A percentile compares a stretch with the other conserved stretches of the same genome.
Conservation (phyloP, 2,797 vertebrate genomes). For the Tympanoctomys barrerae region DNA sequence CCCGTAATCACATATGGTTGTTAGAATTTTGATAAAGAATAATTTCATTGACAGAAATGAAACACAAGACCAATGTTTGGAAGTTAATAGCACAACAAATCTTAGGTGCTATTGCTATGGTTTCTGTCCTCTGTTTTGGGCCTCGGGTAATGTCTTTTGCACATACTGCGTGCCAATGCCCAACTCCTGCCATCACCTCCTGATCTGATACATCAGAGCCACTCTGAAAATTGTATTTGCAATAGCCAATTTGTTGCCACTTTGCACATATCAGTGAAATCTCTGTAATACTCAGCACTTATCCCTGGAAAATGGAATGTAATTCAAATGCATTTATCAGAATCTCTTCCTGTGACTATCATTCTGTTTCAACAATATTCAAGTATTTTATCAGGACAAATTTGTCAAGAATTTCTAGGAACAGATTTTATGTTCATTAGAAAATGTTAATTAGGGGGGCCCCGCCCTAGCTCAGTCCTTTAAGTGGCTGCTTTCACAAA, state of each 20-base stretch:
- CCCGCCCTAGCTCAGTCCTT: too few relatives aligned
- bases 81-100: not conserved
- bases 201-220: not conserved
- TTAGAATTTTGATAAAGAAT: not conserved
- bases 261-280: not conserved
- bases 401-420: slow-evolving; percentile 69
- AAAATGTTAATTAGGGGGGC: slow-evolving; percentile 78
- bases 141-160: not conserved
- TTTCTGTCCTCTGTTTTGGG: not conserved
- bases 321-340: not conserved
- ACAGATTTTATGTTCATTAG: slow-evolving; percentile 62
- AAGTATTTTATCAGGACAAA: slow-evolving; percentile 83
- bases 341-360: not conserved
- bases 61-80: not conserved
- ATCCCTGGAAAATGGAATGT: not conserved
- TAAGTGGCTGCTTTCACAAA: too few relatives aligned
- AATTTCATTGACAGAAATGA: not conserved
- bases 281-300: not conserved
- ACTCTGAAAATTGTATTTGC: not conserved
- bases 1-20: not conserved
- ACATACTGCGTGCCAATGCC: not conserved
- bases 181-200: not conserved
- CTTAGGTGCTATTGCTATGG: not conserved
- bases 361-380: slow-evolving; percentile 83
- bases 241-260: not conserved